phyloP scores from a whole-genome alignment of 2,888 invertebrate species.

The Erannis defoliaria region DNA sequence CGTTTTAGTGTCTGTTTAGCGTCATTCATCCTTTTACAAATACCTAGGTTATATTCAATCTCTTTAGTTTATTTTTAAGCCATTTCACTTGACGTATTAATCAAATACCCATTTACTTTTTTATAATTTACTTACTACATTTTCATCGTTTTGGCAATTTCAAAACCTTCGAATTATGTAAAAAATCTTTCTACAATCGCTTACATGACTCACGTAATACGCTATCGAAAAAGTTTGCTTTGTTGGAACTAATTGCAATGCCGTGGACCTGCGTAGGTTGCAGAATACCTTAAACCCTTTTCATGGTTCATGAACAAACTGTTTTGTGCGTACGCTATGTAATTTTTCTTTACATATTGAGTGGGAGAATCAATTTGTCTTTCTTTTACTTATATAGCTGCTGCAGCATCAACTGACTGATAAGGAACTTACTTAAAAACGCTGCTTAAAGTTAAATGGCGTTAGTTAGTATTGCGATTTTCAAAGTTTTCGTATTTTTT shows the following conservation, averaged over 20 bases:
- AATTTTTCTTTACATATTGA: not conserved
- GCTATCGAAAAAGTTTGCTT: not conserved
- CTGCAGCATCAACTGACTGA: conserved; percentile 22
- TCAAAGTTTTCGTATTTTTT: not conserved
- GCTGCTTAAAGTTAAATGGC: too few relatives aligned
- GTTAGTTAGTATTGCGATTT: too few relatives aligned
- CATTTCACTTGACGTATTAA: too few relatives aligned
- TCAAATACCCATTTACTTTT: too few relatives aligned
- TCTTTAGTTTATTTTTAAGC: too few relatives aligned
- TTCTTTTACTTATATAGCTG: conserved; percentile 9
- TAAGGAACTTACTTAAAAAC: too few relatives aligned
- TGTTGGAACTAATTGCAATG: not conserved
- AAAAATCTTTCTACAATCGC: not conserved
- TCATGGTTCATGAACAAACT: conserved; percentile 8
- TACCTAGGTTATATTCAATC: too few relatives aligned
- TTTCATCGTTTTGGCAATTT: not conserved
- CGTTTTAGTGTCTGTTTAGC: not conserved
- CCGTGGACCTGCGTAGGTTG: not conserved
- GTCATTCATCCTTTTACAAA: too few relatives aligned
- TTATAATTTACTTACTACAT: not conserved
- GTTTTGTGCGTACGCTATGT: conserved; percentile 4
- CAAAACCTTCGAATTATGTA: not conserved
- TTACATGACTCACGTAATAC: conserved; percentile 8
- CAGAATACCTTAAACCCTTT: conserved; percentile 11
- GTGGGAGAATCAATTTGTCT: conserved; percentile 22